Base-by-base conservation (phyloP, 2,113 vertebrate species). In the Psittacula cyanocephala region DNA sequence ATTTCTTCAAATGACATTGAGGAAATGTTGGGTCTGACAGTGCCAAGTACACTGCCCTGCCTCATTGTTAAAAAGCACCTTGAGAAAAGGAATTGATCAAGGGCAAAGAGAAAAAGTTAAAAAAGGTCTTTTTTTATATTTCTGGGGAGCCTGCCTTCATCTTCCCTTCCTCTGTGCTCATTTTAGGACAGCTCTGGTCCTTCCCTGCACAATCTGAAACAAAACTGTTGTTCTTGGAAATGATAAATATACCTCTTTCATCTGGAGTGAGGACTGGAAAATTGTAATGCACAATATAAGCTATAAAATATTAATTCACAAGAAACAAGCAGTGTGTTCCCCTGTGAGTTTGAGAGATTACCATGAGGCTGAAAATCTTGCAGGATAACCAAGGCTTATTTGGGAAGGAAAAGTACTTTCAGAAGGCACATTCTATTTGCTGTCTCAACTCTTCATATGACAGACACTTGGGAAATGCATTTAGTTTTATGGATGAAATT, bases 1-100 rank as follows among this genome's bases (percentile, higher is more conserved):
- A 81, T 91, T 93, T 95, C 83, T 90, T 81, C 88, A 75, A 92
- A 87, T 92, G 79, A 90, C 3, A 9, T 81, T 88, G 91, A 86
- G 50, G 46, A 68, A 86, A 86, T 31, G 52, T 35, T 86, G 90
- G 62, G 52, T 95, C 94, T 96, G 94, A 79, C 89, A 91, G 77
- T 81, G 55, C 82, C 68, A 55, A 86, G 67, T 74, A 43, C 0
- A 1, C 46, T 57, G 90, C 63, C 57, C 74, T 94, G 93, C 83
- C 89, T 94, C 13, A 0, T 64, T 93, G 57, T 80, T 91, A 68
- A 80, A 86, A 94, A 91, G 81, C 88, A 94, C 80, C 91, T 94
- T 49, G 74, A 91, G 83, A 82, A 79, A 90, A 91, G 19, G n/a
- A 94, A 91, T 64, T 79, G 72, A 86, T 91, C 72, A 92, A 60